Evolutionary conservation across 2,888 invertebrate genomes (phyloP), one percentile per base, ranked within the genome.

Genomic region (Nemotelus nigrinus): DNA sequence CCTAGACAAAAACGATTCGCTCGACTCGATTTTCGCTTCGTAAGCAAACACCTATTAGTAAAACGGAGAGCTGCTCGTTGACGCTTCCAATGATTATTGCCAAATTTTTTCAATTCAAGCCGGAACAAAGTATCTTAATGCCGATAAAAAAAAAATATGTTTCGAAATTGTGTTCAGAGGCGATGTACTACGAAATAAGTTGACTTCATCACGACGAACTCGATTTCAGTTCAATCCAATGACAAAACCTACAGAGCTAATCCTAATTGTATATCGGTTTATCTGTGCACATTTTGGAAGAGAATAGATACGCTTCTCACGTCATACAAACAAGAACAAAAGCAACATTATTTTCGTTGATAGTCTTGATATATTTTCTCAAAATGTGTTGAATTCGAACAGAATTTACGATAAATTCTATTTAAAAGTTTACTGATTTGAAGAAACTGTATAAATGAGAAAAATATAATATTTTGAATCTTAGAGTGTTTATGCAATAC

Each of bases 401-500:
- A 55, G 58, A 72, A 72, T 72, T 58, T 60, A 50, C 45, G 45
- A 58, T 53, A 76, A 63, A 53, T 58, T 77, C 50, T 77, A 58
- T 65, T 65, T 53, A 48, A 25, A 77, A 68, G 60, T 68, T 68
- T 48, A 58, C 48, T 77, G 39, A 77, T 60, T 67, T 76, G 50
- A 67, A 64, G 5, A 72, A 53, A 55, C 7, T 48, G 43, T 41
- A 75, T 48, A 75, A 75, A 63, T 48, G 48, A 50, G 50, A 63
- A 75, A 75, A 75, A 63, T 44, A n/a, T 77, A 55, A 77, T 77
- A 77, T 77, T 77, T 78, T 68, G 60, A 72, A 74, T 78, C 65
- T 75, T 78, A 79, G 79, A 78, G 77, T 77, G 71, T 77, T 77
- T 71, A 76, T 74, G 77, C 78, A 78, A 78, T 76, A 75, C 75